Evolutionary conservation across 2,113 vertebrate species (phyloP).

Genomic region (Atrichornis clamosus): DNA sequence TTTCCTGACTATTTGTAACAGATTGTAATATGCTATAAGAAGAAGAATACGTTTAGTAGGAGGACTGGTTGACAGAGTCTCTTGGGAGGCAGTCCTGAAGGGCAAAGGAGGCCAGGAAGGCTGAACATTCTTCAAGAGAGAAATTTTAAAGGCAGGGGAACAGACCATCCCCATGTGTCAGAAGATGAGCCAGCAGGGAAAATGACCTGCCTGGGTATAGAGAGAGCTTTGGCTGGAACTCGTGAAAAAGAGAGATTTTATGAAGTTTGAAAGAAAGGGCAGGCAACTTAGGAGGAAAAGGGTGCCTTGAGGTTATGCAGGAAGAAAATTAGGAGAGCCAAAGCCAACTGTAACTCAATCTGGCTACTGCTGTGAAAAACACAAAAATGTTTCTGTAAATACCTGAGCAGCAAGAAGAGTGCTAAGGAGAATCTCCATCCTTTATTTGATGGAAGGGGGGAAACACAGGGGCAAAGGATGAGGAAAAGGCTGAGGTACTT

Average conservation of each 20-base stretch:
- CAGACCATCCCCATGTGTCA: accelerated
- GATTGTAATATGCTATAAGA: neutral
- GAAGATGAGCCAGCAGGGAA: accelerated
- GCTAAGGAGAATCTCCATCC: neutral
- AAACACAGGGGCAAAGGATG: neutral
- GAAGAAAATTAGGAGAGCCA: neutral
- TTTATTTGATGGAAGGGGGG: neutral
- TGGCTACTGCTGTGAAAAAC: neutral
- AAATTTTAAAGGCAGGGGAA: neutral
- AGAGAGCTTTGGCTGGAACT: neutral
- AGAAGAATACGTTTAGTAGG: neutral
- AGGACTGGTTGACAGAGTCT: neutral
- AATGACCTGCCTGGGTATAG: neutral
- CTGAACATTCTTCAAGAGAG: neutral
- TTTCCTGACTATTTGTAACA: neutral
- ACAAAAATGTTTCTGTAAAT: neutral
- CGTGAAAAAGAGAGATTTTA: neutral
- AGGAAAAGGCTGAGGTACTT: neutral
- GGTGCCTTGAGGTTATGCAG: neutral
- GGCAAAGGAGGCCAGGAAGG: neutral
- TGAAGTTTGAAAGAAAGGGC: neutral
- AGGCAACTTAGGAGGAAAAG: neutral
- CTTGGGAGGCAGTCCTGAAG: neutral
- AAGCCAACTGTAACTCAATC: neutral
- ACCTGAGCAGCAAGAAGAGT: neutral